Evolutionary conservation across 1,140 invertebrate genomes (phyloP), one percentile per base, ranked within the genome.

Genomic region (Maniola jurtina): DNA sequence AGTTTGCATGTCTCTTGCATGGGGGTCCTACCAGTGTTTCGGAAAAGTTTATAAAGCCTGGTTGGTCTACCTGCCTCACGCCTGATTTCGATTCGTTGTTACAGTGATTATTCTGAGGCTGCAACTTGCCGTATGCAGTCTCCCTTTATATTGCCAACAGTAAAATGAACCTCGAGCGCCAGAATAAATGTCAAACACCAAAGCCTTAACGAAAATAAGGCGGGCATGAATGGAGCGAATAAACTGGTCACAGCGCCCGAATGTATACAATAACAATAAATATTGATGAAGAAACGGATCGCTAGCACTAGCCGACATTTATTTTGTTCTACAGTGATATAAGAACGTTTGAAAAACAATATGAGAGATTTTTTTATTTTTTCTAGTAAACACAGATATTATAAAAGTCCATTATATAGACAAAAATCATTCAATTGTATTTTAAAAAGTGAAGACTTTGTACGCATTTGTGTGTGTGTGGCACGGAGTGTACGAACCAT

Each of bases 211-310:
- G 52, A 55, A 55, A 55, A 55, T 55, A 55, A 55, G 52, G 52
- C 52, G 52, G 52, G 25, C 52, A 34, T 55, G 52, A 55, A 55
- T 55, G 38, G 40, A 45, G 16, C 42, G 57, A 59, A 34, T 59
- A 59, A 59, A 45, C 57, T 45, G 57, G 57, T 59, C 42, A 25
- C 16, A n/a, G 40, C 14, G 34, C 52, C 52, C 52, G 52, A 55
- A 55, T 55, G 52, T 55, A 55, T 55, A 55, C 52, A 55, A 55
- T 55, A 55, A 55, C 52, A 55, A 55, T 55, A 55, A 55, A 55
- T 55, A 55, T 55, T 55, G 52, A 55, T 55, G 52, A 55, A 55
- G 25, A 34, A 55, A 55, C 52, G 52, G 52, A 55, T 34, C 52
- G 34, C 25, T 55, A 55, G 11, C 25, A 13, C 52, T 6, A 55